These are phyloP conservation scores for Lucifuga dentata DNA, from an alignment of 2,113 vertebrate species.

Conservation along the genomic window DNA sequence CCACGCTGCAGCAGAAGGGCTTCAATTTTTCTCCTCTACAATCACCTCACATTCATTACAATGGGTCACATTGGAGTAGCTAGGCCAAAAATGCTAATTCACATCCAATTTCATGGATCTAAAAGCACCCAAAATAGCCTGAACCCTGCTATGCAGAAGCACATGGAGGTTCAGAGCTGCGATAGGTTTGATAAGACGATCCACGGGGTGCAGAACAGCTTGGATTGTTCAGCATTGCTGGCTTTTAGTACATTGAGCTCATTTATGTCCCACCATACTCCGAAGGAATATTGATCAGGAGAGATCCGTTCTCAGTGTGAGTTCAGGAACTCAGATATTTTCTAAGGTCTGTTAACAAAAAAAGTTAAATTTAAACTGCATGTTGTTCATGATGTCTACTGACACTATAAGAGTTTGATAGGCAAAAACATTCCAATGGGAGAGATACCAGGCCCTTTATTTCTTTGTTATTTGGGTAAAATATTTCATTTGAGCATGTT, in stretches of 20 bases:
- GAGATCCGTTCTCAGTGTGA: conserved; percentile 44
- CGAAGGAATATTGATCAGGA: conserved; percentile 75
- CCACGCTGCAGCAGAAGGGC: conserved; percentile 44
- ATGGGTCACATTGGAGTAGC: conserved; percentile 67
- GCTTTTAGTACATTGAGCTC: conserved; percentile 75
- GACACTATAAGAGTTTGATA: neutral
- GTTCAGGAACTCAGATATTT: conserved; percentile 30
- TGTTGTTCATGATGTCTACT: neutral
- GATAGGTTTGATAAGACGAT: conserved; percentile 79
- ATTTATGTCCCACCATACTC: conserved; percentile 64
- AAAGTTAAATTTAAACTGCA: neutral
- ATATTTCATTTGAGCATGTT: too few species aligned
- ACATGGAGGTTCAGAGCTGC: conserved; percentile 60
- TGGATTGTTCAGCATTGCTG: conserved; percentile 80
- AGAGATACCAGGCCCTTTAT: neutral
- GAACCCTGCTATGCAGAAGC: conserved; percentile 61
- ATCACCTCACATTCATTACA: conserved; percentile 67
- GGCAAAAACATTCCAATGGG: neutral
- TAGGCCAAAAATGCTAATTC: conserved; percentile 76
- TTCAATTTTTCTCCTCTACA: conserved; percentile 44
- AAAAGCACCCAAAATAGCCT: conserved; percentile 77
- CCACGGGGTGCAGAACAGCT: conserved; percentile 72
- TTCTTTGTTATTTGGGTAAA: conserved; percentile 1
- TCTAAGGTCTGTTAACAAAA: conserved; percentile 22
- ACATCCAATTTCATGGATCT: conserved; percentile 80